These are phyloP conservation scores for Diarsia dahlii DNA, from an alignment of 2,888 invertebrate species.

Conservation along the genomic window DNA sequence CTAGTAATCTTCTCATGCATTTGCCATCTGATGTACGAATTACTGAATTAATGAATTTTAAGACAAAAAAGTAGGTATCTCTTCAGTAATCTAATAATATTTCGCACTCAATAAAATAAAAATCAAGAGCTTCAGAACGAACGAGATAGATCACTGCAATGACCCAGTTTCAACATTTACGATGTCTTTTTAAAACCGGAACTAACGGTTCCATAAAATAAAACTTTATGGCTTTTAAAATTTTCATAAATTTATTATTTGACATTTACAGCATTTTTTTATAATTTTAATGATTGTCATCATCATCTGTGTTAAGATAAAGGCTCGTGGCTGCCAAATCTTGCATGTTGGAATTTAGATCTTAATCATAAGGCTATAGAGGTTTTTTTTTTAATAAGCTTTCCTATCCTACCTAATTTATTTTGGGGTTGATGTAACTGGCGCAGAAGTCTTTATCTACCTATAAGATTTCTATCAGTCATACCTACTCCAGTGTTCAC, in stretches of 20 bases:
- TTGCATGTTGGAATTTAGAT: not conserved
- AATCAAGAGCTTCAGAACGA: conserved; percentile 35
- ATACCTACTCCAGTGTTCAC: not conserved
- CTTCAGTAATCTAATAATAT: conserved; percentile 6
- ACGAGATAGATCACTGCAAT: conserved; percentile 47
- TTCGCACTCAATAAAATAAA: conserved; percentile 29
- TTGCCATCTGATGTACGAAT: not conserved
- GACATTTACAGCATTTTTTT: conserved; percentile 33
- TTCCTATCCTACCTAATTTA: not conserved
- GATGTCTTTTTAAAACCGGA: conserved; percentile 56
- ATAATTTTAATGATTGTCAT: conserved; percentile 21
- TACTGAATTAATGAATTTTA: not conserved
- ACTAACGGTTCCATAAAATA: conserved; percentile 55
- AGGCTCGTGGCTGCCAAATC: not conserved
- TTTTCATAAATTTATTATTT: conserved; percentile 42
- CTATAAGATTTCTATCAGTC: not conserved
- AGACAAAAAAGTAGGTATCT: not conserved
- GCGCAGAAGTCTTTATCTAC: not conserved
- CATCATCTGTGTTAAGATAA: conserved; percentile 3
- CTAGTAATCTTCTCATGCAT: too few species aligned
- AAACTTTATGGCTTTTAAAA: conserved; percentile 56
- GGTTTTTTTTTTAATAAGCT: conserved; percentile 1
- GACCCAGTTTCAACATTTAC: conserved; percentile 54
- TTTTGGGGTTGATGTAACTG: not conserved
- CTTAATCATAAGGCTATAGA: not conserved